Evolutionary conservation across 2,113 vertebrate genomes (phyloP).

Genomic region (Hemicordylus capensis): DNA sequence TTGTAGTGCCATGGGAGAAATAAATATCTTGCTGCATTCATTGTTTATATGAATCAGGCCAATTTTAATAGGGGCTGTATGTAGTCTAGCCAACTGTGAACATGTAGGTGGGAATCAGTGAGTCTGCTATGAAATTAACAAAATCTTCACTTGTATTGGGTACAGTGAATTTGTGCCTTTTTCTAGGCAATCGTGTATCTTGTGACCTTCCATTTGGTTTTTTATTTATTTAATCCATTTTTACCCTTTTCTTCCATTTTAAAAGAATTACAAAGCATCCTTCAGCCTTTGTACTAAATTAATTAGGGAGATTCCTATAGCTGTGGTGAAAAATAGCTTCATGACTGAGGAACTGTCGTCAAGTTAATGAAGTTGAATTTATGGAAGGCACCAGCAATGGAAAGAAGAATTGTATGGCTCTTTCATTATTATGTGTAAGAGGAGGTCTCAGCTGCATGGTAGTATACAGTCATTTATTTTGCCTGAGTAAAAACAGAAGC

Average conservation of each 20-base stretch:
- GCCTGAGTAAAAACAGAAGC: constrained; percentile 67
- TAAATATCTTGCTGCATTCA: too few relatives aligned
- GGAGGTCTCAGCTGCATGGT: constrained; percentile 56
- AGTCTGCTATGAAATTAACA: background rate
- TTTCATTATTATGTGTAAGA: constrained; percentile 62
- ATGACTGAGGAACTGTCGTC: constrained; percentile 51
- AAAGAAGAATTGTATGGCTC: constrained; percentile 47
- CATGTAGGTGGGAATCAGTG: background rate
- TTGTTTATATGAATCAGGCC: background rate
- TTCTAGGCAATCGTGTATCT: background rate
- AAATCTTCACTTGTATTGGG: background rate
- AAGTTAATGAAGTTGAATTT: constrained; percentile 45
- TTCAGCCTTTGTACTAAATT: constrained; percentile 37
- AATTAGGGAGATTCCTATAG: constrained; percentile 50
- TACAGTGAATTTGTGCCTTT: background rate
- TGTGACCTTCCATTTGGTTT: background rate
- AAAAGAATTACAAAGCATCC: background rate
- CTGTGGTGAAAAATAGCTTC: constrained; percentile 28
- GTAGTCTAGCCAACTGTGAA: background rate
- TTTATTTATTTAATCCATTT: too few relatives aligned
- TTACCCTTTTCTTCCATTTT: too few relatives aligned
- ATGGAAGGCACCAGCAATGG: constrained; percentile 57
- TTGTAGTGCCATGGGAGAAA: background rate
- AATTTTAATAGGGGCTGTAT: background rate
- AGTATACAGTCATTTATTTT: constrained; percentile 65